Percentiles rank a stretch among this genome's conserved stretches.
Conservation (phyloP, 2,113 vertebrate genomes). For the Hypanus sabinus region DNA sequence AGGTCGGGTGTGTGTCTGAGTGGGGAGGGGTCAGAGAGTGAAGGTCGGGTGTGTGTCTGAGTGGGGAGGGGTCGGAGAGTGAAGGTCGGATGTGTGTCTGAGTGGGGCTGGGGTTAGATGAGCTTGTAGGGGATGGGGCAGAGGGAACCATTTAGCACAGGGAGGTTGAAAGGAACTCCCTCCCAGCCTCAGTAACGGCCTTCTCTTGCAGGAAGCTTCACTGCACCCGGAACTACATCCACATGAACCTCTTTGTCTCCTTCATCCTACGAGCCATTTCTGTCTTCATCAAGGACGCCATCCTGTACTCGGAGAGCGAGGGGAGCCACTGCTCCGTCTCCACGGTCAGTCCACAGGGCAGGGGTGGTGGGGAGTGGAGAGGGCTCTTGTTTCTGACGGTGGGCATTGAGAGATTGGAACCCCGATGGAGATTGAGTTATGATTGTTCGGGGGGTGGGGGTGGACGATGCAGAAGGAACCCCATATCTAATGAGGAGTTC, state of each 20-base stretch:
- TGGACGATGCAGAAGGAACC: no score
- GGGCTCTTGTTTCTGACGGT: neutral
- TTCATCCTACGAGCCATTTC: conserved; percentile 93
- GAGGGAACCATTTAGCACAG: no score
- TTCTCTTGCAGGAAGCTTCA: conserved; percentile 77
- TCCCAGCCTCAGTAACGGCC: neutral
- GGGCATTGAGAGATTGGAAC: neutral
- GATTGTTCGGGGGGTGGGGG: neutral
- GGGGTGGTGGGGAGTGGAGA: no score
- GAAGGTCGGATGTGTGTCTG: no score
- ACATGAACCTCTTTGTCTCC: conserved; percentile 76
- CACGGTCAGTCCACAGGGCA: conserved; percentile 57
- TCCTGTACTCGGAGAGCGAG: conserved; percentile 84
- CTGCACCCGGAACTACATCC: conserved; percentile 89
- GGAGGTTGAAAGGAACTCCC: no score
- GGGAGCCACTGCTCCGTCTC: conserved; percentile 80
- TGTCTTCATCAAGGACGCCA: conserved; percentile 92
- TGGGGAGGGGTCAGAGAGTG: no score
- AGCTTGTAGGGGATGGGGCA: no score
- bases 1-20: no score
- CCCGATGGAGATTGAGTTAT: neutral
- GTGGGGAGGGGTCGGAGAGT: no score
- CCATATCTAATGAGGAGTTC: no score
- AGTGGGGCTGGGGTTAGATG: no score
- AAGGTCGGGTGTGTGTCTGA: no score